phyloP scores from a whole-genome alignment of 2,888 invertebrate species.

The Pachycephus smyrnensis region DNA sequence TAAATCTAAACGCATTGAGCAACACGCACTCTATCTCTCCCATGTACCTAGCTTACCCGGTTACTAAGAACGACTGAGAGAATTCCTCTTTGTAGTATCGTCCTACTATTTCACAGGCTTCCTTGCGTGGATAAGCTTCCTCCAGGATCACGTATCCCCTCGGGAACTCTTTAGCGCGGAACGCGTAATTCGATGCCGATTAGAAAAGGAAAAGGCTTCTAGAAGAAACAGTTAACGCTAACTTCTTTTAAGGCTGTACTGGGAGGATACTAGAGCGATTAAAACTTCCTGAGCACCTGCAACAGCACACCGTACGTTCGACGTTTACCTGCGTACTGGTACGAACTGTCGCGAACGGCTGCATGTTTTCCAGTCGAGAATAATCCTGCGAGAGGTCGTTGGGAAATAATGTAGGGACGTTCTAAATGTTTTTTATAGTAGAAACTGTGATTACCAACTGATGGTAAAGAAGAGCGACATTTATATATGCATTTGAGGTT shows the following conservation, averaged over 20 bases:
- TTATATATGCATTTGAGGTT: not conserved
- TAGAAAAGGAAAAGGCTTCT: not conserved
- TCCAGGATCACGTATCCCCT: not conserved
- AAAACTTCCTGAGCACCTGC: not conserved
- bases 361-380: not conserved
- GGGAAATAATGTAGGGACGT: constrained; percentile 2
- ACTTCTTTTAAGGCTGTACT: not conserved
- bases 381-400: not conserved
- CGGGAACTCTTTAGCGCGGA: not conserved
- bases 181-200: constrained; percentile 4
- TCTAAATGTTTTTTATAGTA: not conserved
- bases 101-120: not conserved
- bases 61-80: not conserved
- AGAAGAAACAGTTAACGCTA: not conserved
- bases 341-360: constrained; percentile 1
- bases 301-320: not conserved
- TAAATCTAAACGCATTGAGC: not conserved
- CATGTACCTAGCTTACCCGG: not conserved
- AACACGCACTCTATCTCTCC: not conserved
- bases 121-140: not conserved
- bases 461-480: not conserved
- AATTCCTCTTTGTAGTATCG: not conserved
- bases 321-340: constrained; percentile 20
- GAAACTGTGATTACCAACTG: not conserved
- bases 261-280: too few relatives aligned